Percentiles rank a stretch among this genome's conserved stretches.
These are phyloP conservation scores for Gallinago nigripennis DNA, from an alignment of 2,797 vertebrate species.

Conservation along the genomic window DNA sequence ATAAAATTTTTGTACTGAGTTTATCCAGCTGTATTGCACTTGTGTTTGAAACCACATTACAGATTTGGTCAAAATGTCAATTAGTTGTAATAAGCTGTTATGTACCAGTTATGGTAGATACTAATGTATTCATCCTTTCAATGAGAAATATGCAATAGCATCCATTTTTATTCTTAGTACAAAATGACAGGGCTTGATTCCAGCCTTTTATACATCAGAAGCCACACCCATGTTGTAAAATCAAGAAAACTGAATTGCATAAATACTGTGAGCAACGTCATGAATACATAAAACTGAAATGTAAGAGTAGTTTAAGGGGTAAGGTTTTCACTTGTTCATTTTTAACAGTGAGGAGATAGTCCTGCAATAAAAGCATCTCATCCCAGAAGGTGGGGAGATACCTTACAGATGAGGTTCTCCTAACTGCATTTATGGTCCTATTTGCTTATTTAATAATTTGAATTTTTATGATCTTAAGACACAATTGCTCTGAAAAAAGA, in stretches of 20 bases:
- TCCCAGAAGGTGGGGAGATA: too few species aligned
- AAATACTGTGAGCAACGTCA: not conserved
- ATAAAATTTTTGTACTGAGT: not conserved
- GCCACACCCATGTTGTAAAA: not conserved
- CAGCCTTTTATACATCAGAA: not conserved
- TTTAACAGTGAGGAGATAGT: not conserved
- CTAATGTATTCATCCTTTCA: not conserved
- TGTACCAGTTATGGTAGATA: not conserved
- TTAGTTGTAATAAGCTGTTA: not conserved
- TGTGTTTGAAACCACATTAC: not conserved
- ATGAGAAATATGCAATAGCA: not conserved
- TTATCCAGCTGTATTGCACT: not conserved
- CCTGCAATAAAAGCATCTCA: not conserved
- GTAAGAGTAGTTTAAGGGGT: not conserved
- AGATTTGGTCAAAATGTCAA: not conserved
- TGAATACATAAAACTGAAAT: not conserved
- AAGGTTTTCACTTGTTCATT: not conserved
- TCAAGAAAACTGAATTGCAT: not conserved
- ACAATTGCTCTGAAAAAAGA: not conserved
- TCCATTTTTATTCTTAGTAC: not conserved
- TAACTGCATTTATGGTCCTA: not conserved
- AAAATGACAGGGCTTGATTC: not conserved
- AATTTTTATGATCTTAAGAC: not conserved
- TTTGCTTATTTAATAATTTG: not conserved
- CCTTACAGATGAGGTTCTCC: not conserved